phyloP scores from a whole-genome alignment of 2,888 invertebrate genomes.

The Salpingus planirostris region DNA sequence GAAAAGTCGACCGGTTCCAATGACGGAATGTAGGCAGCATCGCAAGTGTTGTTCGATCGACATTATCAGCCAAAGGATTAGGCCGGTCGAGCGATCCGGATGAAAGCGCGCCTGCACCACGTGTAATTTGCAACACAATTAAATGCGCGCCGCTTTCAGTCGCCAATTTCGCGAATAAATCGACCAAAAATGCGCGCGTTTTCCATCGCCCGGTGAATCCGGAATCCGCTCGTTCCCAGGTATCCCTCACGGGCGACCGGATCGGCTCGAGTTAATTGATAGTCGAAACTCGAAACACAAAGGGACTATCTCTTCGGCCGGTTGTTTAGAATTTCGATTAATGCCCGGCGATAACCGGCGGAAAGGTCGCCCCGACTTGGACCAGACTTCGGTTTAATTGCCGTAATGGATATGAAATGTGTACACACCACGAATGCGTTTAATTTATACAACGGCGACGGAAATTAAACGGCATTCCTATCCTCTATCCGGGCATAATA shows the following conservation, averaged over 20 bases:
- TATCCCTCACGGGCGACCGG: too few species aligned
- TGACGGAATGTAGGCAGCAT: too few species aligned
- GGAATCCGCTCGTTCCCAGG: too few species aligned
- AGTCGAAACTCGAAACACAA: constrained; percentile 22
- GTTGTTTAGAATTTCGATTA: constrained; percentile 17
- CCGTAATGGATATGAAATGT: constrained; percentile 12
- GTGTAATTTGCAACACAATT: constrained; percentile 16
- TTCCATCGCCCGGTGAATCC: too few species aligned
- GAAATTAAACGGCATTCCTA: too few species aligned
- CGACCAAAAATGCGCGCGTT: too few species aligned
- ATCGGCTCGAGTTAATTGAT: constrained; percentile 23
- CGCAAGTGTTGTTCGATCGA: constrained; percentile 14
- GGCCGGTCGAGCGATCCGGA: constrained; percentile 17
- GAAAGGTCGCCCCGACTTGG: constrained; percentile 13
- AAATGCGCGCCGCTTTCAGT: too few species aligned
- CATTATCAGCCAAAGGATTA: constrained; percentile 18
- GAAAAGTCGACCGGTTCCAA: too few species aligned
- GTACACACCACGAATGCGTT: constrained; percentile 12
- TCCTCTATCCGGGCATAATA: too few species aligned
- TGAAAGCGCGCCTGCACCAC: constrained; percentile 17
- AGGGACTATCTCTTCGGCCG: constrained; percentile 16
- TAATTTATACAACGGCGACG: constrained; percentile 11
- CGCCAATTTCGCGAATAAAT: too few species aligned
- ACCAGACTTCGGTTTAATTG: constrained; percentile 12
- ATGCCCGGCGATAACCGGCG: constrained; percentile 10